phyloP scores from a whole-genome alignment of 1,140 invertebrate species.

The Zaprionus inermis region DNA sequence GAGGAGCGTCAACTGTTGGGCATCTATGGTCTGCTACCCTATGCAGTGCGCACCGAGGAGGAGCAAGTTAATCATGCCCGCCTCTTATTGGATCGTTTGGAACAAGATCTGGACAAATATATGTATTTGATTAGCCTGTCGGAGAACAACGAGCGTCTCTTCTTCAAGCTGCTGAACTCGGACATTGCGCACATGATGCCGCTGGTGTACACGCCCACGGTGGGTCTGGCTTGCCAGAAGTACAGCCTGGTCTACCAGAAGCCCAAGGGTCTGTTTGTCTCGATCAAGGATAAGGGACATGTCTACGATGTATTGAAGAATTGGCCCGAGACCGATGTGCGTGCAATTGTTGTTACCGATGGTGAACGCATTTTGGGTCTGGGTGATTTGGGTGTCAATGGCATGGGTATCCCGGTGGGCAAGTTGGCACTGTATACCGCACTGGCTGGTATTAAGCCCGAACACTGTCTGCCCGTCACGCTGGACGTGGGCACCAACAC shows the following conservation, averaged over 20 bases:
- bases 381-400: constrained; percentile 96
- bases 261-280: constrained; percentile 97
- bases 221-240: constrained; percentile 91
- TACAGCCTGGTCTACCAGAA: constrained; percentile 66
- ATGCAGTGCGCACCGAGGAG: constrained; percentile 92
- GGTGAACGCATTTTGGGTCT: constrained; percentile 97
- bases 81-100: constrained; percentile 90
- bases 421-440: constrained; percentile 97
- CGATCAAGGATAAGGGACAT: constrained; percentile 97
- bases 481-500: constrained; percentile 98
- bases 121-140: constrained; percentile 92
- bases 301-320: constrained; percentile 91
- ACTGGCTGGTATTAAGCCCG: constrained; percentile 95
- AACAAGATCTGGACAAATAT: constrained; percentile 93
- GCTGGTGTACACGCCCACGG: constrained; percentile 76
- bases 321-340: constrained; percentile 88
- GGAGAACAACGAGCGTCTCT: constrained; percentile 97
- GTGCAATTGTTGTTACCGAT: constrained; percentile 97
- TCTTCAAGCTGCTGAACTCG: constrained; percentile 95
- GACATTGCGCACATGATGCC: constrained; percentile 97
- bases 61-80: constrained; percentile 92
- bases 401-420: constrained; percentile 98
- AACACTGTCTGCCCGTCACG: constrained; percentile 95
- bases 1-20: constrained; percentile 94
- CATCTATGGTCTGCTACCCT: constrained; percentile 94